A percentile compares a stretch with the other conserved stretches of the same genome.
These are phyloP conservation scores for Eulemur mongoz DNA, from an alignment of 2,797 vertebrate genomes.

Conservation along the genomic window DNA sequence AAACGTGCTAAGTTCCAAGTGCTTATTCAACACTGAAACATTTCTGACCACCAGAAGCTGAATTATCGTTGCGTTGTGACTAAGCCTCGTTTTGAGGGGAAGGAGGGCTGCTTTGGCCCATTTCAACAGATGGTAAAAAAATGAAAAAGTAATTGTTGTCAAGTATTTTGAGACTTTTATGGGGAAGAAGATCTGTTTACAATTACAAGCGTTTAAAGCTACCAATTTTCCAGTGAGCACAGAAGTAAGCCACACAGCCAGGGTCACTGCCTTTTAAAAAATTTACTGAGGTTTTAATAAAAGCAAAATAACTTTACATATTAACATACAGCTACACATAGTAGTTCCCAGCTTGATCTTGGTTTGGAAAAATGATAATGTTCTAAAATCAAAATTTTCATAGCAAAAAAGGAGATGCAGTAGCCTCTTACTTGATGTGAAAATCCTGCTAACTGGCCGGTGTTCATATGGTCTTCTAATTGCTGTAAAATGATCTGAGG, in stretches of 20 bases:
- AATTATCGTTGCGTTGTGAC: background rate
- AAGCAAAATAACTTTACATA: background rate
- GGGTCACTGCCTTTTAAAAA: background rate
- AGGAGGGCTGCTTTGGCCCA: background rate
- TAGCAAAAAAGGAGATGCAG: background rate
- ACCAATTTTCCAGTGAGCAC: background rate
- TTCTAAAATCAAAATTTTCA: background rate
- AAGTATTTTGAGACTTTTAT: background rate
- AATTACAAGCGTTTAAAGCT: background rate
- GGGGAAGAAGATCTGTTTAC: background rate
- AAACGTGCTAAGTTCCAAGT: background rate
- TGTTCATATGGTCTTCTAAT: slow-evolving; percentile 90
- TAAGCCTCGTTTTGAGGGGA: background rate
- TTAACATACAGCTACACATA: background rate
- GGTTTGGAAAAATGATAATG: background rate
- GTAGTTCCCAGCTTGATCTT: background rate
- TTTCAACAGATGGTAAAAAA: background rate
- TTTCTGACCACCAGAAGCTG: background rate
- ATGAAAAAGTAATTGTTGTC: background rate
- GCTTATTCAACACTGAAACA: background rate
- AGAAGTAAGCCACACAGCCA: background rate
- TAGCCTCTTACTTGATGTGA: slow-evolving; percentile 89
- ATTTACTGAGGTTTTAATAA: background rate
- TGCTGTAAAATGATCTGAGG: slow-evolving; percentile 89
- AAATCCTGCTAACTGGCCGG: slow-evolving; percentile 91